phyloP scores from a whole-genome alignment of 2,888 invertebrate species.

The Chloroclystis v-ata region DNA sequence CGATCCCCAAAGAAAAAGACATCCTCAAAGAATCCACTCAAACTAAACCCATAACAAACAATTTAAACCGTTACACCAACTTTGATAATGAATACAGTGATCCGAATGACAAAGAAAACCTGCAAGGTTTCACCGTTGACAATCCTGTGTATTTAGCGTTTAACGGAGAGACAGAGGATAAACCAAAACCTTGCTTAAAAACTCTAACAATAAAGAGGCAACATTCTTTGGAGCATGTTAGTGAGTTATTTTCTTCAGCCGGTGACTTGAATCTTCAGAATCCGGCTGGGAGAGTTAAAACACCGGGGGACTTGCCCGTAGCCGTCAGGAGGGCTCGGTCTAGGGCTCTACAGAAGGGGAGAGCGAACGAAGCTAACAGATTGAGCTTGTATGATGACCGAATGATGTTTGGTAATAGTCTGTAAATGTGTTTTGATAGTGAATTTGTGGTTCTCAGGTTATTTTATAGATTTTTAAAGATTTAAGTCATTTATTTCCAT shows the following conservation, averaged over 20 bases:
- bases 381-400: conserved; percentile 93
- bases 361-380: conserved; percentile 79
- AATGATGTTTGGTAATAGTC: conserved; percentile 85
- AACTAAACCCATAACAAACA: conserved; percentile 56
- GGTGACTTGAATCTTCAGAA: conserved; percentile 83
- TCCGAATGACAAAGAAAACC: conserved; percentile 67
- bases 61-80: conserved; percentile 65
- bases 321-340: conserved; percentile 84
- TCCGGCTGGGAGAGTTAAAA: conserved; percentile 87
- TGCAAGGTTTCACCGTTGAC: conserved; percentile 59
- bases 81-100: conserved; percentile 72
- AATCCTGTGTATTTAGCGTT: conserved; percentile 67
- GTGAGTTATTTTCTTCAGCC: conserved; percentile 84
- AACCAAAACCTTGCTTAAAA: conserved; percentile 50
- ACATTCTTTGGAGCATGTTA: conserved; percentile 86
- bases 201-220: conserved; percentile 74
- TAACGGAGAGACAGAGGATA: conserved; percentile 49
- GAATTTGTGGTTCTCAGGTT: too few species aligned
- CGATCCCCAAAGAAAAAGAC: conserved; percentile 59
- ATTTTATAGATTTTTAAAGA: too few species aligned
- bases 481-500: too few species aligned
- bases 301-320: conserved; percentile 88
- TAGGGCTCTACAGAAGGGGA: conserved; percentile 74
- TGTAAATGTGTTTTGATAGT: too few species aligned
- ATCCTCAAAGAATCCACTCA: conserved; percentile 64